Evolutionary conservation across 2,888 invertebrate genomes (phyloP).

Genomic region (Hemithea aestivaria): DNA sequence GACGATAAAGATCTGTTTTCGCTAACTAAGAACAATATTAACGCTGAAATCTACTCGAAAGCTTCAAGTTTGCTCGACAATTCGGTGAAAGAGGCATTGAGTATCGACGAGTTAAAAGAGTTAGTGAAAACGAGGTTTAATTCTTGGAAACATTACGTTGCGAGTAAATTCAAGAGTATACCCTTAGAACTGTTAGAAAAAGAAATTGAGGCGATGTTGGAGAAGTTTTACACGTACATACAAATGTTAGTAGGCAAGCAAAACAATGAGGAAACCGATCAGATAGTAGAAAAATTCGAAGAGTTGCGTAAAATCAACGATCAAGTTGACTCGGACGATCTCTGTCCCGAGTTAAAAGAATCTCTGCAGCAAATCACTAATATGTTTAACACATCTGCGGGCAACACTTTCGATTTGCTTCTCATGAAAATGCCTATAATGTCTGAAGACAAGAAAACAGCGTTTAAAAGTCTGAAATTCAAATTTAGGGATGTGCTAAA

Average conservation of each 20-base stretch:
- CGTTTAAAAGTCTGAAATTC: conserved; percentile 58
- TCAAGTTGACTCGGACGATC: conserved; percentile 38
- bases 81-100: conserved; percentile 59
- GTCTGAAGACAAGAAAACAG: conserved; percentile 51
- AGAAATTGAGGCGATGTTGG: conserved; percentile 60
- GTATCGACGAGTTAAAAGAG: conserved; percentile 59
- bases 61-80: conserved; percentile 58
- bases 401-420: conserved; percentile 58
- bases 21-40: conserved; percentile 46
- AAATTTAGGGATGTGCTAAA: conserved; percentile 61
- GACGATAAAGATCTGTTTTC: conserved; percentile 50
- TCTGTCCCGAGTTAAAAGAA: conserved; percentile 48
- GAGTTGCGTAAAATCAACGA: conserved; percentile 42
- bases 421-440: conserved; percentile 61
- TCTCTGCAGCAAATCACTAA: conserved; percentile 55
- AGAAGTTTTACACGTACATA: conserved; percentile 63
- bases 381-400: conserved; percentile 49
- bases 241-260: conserved; percentile 55
- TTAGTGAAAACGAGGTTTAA: conserved; percentile 54
- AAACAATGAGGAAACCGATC: conserved; percentile 53
- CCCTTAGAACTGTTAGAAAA: conserved; percentile 56
- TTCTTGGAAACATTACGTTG: conserved; percentile 61
- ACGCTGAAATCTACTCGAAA: conserved; percentile 54
- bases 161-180: conserved; percentile 55
- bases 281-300: too few relatives aligned